Percentiles rank a stretch among this genome's conserved stretches.
These are phyloP conservation scores for Halictus ligatus DNA, from an alignment of 2,888 invertebrate genomes.

Conservation along the genomic window DNA sequence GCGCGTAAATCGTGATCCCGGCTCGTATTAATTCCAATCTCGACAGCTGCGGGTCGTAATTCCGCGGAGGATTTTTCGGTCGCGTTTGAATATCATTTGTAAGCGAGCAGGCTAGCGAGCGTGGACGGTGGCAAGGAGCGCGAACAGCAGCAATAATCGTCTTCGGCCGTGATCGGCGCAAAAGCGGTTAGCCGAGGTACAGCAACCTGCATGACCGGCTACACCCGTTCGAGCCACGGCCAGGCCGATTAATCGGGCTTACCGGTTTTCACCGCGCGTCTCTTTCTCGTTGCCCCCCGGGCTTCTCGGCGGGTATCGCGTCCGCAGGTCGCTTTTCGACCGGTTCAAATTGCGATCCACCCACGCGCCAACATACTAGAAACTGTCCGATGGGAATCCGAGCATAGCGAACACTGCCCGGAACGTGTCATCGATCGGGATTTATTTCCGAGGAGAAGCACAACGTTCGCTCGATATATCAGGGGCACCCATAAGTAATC, in stretches of 20 bases:
- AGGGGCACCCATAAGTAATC: too few species aligned
- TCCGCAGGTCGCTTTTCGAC: slow-evolving; percentile 32
- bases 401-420: background rate
- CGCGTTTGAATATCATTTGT: slow-evolving; percentile 42
- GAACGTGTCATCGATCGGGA: background rate
- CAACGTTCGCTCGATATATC: background rate
- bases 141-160: slow-evolving; percentile 53
- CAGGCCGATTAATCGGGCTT: slow-evolving; percentile 67
- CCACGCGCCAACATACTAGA: background rate
- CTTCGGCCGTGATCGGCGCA: slow-evolving; percentile 46
- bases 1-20: slow-evolving; percentile 23
- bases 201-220: slow-evolving; percentile 69
- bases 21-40: slow-evolving; percentile 32
- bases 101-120: background rate
- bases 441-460: background rate
- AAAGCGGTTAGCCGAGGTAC: background rate
- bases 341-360: slow-evolving; percentile 37
- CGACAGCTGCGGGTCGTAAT: slow-evolving; percentile 12
- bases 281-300: slow-evolving; percentile 48
- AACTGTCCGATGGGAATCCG: background rate
- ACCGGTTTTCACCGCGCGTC: slow-evolving; percentile 65
- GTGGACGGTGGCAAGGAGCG: slow-evolving; percentile 43
- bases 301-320: slow-evolving; percentile 50
- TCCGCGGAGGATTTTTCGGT: slow-evolving; percentile 26
- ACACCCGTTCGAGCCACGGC: slow-evolving; percentile 53